phyloP scores from a whole-genome alignment of 2,888 invertebrate genomes.

The Conus canariensis region DNA sequence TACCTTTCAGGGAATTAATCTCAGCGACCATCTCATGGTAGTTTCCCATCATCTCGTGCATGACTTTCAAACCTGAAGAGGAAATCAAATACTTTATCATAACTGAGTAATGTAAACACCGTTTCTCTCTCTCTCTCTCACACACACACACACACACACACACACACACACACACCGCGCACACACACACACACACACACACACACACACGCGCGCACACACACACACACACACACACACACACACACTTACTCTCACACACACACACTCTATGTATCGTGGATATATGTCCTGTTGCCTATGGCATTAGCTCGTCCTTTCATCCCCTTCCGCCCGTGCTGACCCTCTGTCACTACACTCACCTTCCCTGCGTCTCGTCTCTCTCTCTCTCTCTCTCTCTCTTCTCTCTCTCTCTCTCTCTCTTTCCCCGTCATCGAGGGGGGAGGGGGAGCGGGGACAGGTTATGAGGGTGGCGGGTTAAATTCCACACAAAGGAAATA shows the following conservation, averaged over 20 bases:
- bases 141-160: background rate
- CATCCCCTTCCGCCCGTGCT: too few species aligned
- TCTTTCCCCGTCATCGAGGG: too few species aligned
- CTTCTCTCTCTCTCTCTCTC: too few species aligned
- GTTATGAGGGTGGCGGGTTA: too few species aligned
- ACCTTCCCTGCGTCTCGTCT: too few species aligned
- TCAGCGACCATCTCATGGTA: constrained; percentile 5
- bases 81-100: background rate
- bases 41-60: constrained; percentile 26
- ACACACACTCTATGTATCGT: background rate
- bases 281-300: background rate
- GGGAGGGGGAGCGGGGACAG: too few species aligned
- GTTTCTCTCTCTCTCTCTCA: background rate
- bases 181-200: background rate
- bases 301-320: too few species aligned
- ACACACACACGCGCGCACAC: background rate
- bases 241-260: constrained; percentile 9
- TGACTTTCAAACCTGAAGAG: background rate
- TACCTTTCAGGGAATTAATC: constrained; percentile 3
- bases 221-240: background rate
- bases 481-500: too few species aligned
- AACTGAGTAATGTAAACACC: background rate
- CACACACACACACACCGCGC: constrained; percentile 9
- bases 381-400: too few species aligned
- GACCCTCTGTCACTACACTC: too few species aligned